A percentile compares a stretch with the other conserved stretches of the same genome.
Conservation (phyloP, 2,113 vertebrate species). For the Tinamus guttatus region DNA sequence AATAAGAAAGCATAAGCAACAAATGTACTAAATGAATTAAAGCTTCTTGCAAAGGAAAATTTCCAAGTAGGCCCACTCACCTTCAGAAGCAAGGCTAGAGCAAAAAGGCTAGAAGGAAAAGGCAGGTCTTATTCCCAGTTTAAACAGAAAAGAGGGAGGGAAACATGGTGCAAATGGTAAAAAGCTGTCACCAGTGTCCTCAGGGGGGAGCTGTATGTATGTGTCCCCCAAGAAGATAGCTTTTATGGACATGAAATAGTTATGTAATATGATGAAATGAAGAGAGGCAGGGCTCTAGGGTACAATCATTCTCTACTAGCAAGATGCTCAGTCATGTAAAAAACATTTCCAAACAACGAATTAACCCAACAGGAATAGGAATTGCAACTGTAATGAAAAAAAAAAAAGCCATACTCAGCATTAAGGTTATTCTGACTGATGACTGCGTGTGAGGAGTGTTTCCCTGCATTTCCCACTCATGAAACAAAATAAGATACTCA, state of each 20-base stretch:
- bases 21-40: neutral
- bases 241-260: slow-evolving; percentile 27
- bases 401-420: neutral
- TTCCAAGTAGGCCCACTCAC: neutral
- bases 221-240: neutral
- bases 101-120: neutral
- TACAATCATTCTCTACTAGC: slow-evolving; percentile 45
- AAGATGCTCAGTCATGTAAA: slow-evolving; percentile 42
- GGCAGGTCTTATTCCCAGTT: neutral
- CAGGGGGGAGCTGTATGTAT: neutral
- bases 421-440: neutral
- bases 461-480: neutral
- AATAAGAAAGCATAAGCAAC: neutral
- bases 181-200: neutral
- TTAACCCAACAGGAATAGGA: slow-evolving; percentile 27
- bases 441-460: neutral
- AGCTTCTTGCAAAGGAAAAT: neutral
- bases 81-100: neutral
- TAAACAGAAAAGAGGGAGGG: neutral
- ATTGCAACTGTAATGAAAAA: neutral
- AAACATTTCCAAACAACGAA: slow-evolving; percentile 30
- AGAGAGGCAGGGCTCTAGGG: slow-evolving; percentile 58
- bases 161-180: neutral
- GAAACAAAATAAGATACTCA: neutral
- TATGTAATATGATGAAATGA: slow-evolving; percentile 63